phyloP scores from a whole-genome alignment of 2,797 vertebrate species.

The Parotocinclus haroldoi region DNA sequence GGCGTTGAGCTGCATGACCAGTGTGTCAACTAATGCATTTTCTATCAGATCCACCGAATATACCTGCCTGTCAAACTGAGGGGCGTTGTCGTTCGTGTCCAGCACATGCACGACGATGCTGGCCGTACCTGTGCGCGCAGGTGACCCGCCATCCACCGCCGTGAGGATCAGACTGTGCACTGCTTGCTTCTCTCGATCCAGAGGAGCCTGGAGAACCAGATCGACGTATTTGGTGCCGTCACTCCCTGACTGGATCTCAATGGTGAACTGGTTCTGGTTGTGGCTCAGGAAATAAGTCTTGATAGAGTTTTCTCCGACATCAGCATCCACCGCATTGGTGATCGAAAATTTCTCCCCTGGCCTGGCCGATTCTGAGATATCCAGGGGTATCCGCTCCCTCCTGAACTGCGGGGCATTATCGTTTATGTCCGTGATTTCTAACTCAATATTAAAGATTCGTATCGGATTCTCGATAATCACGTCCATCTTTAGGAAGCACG shows the following conservation, averaged over 20 bases:
- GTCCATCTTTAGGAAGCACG: slow-evolving; percentile 77
- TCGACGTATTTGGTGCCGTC: slow-evolving; percentile 78
- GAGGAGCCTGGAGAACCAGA: slow-evolving; percentile 66
- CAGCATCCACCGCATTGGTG: slow-evolving; percentile 79
- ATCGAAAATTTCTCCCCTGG: slow-evolving; percentile 78
- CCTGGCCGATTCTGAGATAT: slow-evolving; percentile 73
- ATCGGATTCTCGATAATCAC: slow-evolving; percentile 71
- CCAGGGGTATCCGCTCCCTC: slow-evolving; percentile 72
- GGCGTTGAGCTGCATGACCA: slow-evolving; percentile 73
- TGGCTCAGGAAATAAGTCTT: slow-evolving; percentile 78
- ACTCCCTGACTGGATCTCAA: slow-evolving; percentile 73
- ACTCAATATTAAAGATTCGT: slow-evolving; percentile 75
- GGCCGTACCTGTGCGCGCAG: slow-evolving; percentile 72
- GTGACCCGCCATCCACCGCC: slow-evolving; percentile 73
- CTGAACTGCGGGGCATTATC: slow-evolving; percentile 80
- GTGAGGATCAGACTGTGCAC: slow-evolving; percentile 72
- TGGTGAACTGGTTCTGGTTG: slow-evolving; percentile 73
- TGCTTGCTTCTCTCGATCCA: slow-evolving; percentile 75
- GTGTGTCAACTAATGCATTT: slow-evolving; percentile 63
- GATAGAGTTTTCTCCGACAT: slow-evolving; percentile 77
- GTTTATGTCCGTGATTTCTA: slow-evolving; percentile 78
- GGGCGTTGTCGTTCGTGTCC: slow-evolving; percentile 81
- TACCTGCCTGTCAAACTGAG: slow-evolving; percentile 67
- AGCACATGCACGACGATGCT: slow-evolving; percentile 73
- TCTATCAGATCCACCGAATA: slow-evolving; percentile 68